These are phyloP conservation scores for Xenopus laevis DNA, from an alignment of 2,113 vertebrate species.

Conservation along the genomic window DNA sequence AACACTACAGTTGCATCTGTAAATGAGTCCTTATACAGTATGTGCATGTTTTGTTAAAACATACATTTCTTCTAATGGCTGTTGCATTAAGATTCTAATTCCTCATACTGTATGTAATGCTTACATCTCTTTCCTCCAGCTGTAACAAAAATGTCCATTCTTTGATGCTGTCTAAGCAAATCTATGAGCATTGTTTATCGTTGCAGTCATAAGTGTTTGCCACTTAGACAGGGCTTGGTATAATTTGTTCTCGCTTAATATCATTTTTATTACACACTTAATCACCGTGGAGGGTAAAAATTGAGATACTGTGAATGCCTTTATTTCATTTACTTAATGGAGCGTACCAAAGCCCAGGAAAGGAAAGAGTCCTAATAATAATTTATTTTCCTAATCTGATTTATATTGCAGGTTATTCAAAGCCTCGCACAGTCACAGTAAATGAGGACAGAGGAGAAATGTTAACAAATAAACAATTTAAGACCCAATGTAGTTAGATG, in stretches of 20 bases:
- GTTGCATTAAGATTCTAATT: too few relatives aligned
- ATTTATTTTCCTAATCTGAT: constrained; percentile 51
- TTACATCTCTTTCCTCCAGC: too few relatives aligned
- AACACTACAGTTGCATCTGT: too few relatives aligned
- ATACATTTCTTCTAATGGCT: too few relatives aligned
- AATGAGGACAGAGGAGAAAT: constrained; percentile 8
- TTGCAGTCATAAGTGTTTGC: constrained; percentile 47
- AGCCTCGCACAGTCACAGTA: constrained; percentile 16
- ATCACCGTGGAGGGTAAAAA: constrained; percentile 55
- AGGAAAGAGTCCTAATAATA: constrained; percentile 48
- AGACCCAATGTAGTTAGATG: not conserved
- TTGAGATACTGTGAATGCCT: constrained; percentile 52
- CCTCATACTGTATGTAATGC: too few relatives aligned
- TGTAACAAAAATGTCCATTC: not conserved
- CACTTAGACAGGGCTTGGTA: constrained; percentile 48
- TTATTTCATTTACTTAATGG: constrained; percentile 64
- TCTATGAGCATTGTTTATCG: constrained; percentile 48
- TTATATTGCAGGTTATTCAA: constrained; percentile 44
- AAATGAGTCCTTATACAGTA: too few relatives aligned
- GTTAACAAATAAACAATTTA: not conserved
- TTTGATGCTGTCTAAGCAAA: constrained; percentile 29
- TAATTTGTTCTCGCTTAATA: constrained; percentile 60
- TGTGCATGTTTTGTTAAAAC: too few relatives aligned
- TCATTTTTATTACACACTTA: constrained; percentile 59
- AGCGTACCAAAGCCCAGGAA: constrained; percentile 45